A percentile compares a stretch with the other conserved stretches of the same genome.
phyloP scores from a whole-genome alignment of 2,888 invertebrate species.

The Machimus rusticus region DNA sequence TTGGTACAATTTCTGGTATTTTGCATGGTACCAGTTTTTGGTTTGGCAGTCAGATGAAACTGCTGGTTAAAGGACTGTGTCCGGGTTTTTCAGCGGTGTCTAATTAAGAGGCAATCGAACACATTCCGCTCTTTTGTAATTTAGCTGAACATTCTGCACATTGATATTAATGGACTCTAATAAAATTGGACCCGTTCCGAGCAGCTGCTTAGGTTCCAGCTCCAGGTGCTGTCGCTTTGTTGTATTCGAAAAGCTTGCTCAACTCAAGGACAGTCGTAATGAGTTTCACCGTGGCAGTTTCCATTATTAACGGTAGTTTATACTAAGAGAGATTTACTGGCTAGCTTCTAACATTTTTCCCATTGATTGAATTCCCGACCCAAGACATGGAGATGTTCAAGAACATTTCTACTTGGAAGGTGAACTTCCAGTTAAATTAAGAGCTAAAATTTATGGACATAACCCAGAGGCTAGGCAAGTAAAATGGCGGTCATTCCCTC shows the following conservation, averaged over 20 bases:
- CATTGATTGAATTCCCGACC: slow-evolving; percentile 6
- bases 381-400: not conserved
- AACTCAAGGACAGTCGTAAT: slow-evolving; percentile 12
- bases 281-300: not conserved
- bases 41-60: not conserved
- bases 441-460: not conserved
- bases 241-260: not conserved
- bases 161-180: slow-evolving; percentile 22
- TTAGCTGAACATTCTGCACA: not conserved
- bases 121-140: not conserved
- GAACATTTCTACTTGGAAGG: not conserved
- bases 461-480: not conserved
- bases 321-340: slow-evolving; percentile 5
- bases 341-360: slow-evolving; percentile 5
- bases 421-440: slow-evolving; percentile 1
- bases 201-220: slow-evolving; percentile 2
- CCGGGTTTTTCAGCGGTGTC: not conserved
- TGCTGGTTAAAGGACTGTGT: not conserved
- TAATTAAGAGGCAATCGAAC: not conserved
- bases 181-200: not conserved
- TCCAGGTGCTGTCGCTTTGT: not conserved
- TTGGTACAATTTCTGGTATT: not conserved
- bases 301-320: slow-evolving; percentile 27
- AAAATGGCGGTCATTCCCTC: not conserved
- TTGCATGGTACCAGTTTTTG: not conserved